Evolutionary conservation across 2,888 invertebrate species (phyloP).

Genomic region (Dromius quadrimaculatus): DNA sequence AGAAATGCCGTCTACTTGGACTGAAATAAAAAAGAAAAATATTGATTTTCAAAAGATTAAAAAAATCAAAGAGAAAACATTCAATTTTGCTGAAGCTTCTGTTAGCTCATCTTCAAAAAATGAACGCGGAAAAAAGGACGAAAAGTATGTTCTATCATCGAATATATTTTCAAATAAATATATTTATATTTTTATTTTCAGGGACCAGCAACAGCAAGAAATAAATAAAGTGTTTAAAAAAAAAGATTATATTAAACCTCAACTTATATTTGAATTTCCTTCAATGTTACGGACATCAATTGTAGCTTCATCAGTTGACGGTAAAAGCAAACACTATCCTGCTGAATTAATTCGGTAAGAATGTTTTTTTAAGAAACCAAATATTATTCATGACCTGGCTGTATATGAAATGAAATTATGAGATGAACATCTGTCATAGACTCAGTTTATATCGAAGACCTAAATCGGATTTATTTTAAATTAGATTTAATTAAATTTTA

Average conservation of each 20-base stretch:
- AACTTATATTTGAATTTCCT: conserved; percentile 59
- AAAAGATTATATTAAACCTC: conserved; percentile 49
- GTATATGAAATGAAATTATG: no score
- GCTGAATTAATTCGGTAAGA: conserved; percentile 42
- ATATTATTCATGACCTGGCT: no score
- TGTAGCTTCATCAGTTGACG: conserved; percentile 8
- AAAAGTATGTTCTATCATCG: conserved; percentile 13
- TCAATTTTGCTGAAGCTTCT: conserved; percentile 21
- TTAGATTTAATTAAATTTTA: not conserved
- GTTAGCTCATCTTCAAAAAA: not conserved
- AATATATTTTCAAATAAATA: not conserved
- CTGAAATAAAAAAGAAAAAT: conserved; percentile 54
- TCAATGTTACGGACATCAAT: conserved; percentile 57
- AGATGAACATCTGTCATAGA: no score
- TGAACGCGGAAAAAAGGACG: not conserved
- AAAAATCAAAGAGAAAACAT: conserved; percentile 52
- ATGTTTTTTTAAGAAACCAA: not conserved
- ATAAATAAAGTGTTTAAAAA: not conserved
- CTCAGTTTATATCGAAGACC: no score
- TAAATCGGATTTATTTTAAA: not conserved
- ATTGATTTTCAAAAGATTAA: conserved; percentile 53
- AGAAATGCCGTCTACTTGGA: conserved; percentile 53
- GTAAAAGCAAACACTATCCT: conserved; percentile 38
- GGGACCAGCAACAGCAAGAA: conserved; percentile 25
- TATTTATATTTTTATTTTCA: conserved; percentile 8